Evolutionary conservation across 2,113 vertebrate species (phyloP), one percentile per base, ranked within the genome.

Genomic region (Urocynchramus pylzowi): DNA sequence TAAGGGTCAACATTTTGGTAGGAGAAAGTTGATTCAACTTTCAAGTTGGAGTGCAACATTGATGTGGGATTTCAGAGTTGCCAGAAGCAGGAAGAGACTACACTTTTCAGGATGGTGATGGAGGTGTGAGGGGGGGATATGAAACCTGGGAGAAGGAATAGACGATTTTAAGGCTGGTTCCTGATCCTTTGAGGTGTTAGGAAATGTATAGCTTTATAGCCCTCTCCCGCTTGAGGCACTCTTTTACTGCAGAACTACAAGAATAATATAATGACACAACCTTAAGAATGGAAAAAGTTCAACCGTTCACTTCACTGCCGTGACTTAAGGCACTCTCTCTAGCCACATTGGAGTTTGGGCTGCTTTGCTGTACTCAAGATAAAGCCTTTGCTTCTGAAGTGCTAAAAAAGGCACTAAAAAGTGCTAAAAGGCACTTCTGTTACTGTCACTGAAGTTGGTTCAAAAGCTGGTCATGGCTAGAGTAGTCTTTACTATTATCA

Each of bases 271-370:
- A n/a, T 24, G 23, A 60, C 24, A 24, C 15, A n/a, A 4, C 7
- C 31, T 70, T 16, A 41, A 60, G 23, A 82, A 26, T 9, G 42
- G 54, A 52, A 50, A 35, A 60, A 35, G 20, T 22, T 81, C 45
- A 42, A 60, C 37, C 21, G 1, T 35, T 70, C 31, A 6, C 31
- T n/a, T 60, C 54, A 50, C 26, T 13, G 26, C 45, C 1, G 0
- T 52, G 26, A 35, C 80, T 60, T 60, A 52, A 30, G 37, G 33
- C 31, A 10, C 45, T 8, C 24, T 28, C 35, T 35, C 19, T 31
- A 35, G 45, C 26, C 69, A 64, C 39, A 33, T 2, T 19, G 41
- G 23, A 28, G n/a, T 47, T 47, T 2, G 28, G n/a, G 23, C 23
- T 54, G 8, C 33, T 64, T 23, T 74, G 50, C 59, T 33, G 24